phyloP scores from a whole-genome alignment of 1,140 invertebrate genomes.

The silkworm (Bombyx mori) region ASM3026992v2 NC_085128.1:9747501-9748000 shows the following conservation, averaged over 20 bases:
- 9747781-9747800: conserved; percentile 17
- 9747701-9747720: conserved; percentile 16
- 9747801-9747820: not conserved
- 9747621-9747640: conserved; percentile 24
- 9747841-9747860: not conserved
- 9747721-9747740: conserved; percentile 2
- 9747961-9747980: too few species aligned
- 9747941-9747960: too few species aligned
- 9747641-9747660: conserved; percentile 22
- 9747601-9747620: conserved; percentile 15
- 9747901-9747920: too few species aligned
- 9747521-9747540: not conserved
- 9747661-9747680: conserved; percentile 22
- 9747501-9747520: not conserved
- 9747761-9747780: conserved; percentile 22
- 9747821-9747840: not conserved
- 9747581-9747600: conserved; percentile 11
- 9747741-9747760: conserved; percentile 14
- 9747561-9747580: conserved; percentile 8
- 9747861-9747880: not conserved
- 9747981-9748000: too few species aligned
- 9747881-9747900: too few species aligned
- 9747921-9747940: too few species aligned
- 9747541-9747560: not conserved
- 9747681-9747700: conserved; percentile 26